Evolutionary conservation across 2,888 invertebrate genomes (phyloP).

Genomic region (Kryphioiulus occultus): DNA sequence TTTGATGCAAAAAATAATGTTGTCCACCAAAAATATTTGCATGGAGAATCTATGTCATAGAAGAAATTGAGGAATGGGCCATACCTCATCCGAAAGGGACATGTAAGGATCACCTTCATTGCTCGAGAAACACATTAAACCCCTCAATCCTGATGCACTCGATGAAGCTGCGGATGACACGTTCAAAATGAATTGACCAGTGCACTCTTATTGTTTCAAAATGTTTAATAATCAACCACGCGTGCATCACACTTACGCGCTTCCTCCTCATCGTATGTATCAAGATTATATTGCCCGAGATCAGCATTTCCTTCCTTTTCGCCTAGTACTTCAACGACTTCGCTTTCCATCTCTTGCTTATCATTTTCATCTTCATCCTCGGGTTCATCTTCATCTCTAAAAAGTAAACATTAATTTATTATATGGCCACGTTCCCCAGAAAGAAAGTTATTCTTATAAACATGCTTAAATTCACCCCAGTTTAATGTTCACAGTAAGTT

Average conservation of each 20-base stretch:
- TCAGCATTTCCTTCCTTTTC: slow-evolving; percentile 57
- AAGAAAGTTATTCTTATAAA: too few relatives aligned
- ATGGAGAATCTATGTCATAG: too few relatives aligned
- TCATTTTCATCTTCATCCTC: not conserved
- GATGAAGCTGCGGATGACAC: not conserved
- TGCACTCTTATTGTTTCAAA: too few relatives aligned
- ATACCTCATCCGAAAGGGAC: slow-evolving; percentile 60
- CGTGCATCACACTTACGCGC: slow-evolving; percentile 52
- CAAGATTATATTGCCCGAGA: slow-evolving; percentile 70
- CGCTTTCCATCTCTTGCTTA: not conserved
- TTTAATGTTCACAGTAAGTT: too few relatives aligned
- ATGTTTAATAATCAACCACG: too few relatives aligned
- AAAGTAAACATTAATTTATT: not conserved
- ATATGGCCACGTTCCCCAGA: too few relatives aligned
- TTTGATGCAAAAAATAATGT: too few relatives aligned
- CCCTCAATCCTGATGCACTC: not conserved
- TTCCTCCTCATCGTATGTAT: slow-evolving; percentile 63
- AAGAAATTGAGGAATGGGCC: too few relatives aligned
- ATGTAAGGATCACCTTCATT: slow-evolving; percentile 65
- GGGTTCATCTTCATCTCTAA: not conserved
- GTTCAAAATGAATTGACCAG: too few relatives aligned
- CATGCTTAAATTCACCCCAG: too few relatives aligned
- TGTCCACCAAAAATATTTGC: too few relatives aligned
- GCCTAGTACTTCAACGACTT: not conserved
- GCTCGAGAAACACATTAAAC: slow-evolving; percentile 59